A percentile compares a stretch with the other conserved stretches of the same genome.
phyloP scores from a whole-genome alignment of 2,113 vertebrate genomes.

The Sturnira hondurensis region DNA sequence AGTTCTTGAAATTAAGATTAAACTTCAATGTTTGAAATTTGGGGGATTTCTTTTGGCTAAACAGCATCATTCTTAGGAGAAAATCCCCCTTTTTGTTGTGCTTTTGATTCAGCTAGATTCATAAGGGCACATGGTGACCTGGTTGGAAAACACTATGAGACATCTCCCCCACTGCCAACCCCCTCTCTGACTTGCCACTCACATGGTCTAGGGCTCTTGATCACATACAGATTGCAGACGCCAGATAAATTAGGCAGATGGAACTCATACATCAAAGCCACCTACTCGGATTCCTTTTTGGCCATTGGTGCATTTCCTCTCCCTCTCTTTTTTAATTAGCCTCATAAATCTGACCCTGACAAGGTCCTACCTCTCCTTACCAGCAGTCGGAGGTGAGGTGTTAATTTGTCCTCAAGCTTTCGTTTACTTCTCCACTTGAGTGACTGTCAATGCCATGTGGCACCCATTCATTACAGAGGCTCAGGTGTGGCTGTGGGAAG shows the following conservation, averaged over 20 bases:
- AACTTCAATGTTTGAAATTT: constrained; percentile 23
- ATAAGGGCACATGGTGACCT: neutral
- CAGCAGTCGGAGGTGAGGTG: constrained; percentile 17
- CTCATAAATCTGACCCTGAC: constrained; percentile 72
- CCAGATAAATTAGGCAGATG: constrained; percentile 65
- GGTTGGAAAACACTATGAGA: constrained; percentile 51
- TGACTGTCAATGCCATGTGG: neutral
- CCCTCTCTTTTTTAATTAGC: constrained; percentile 26
- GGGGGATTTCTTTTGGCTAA: neutral
- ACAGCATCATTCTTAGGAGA: neutral
- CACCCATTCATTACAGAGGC: constrained; percentile 43
- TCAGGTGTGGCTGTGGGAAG: constrained; percentile 37
- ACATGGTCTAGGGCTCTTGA: neutral
- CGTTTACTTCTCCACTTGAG: constrained; percentile 55
- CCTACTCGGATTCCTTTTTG: constrained; percentile 54
- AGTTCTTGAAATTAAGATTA: neutral
- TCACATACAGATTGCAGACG: constrained; percentile 47
- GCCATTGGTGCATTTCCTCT: constrained; percentile 31
- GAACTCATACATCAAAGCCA: constrained; percentile 65
- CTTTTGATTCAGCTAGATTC: neutral
- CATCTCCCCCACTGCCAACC: neutral
- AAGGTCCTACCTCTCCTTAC: constrained; percentile 56
- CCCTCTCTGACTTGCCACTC: constrained; percentile 33
- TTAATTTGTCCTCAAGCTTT: constrained; percentile 52
- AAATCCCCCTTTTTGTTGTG: neutral